A percentile compares a stretch with the other conserved stretches of the same genome.
Conservation (phyloP, 1,140 invertebrate species). For the Leptinotarsa undecemlineata region DNA sequence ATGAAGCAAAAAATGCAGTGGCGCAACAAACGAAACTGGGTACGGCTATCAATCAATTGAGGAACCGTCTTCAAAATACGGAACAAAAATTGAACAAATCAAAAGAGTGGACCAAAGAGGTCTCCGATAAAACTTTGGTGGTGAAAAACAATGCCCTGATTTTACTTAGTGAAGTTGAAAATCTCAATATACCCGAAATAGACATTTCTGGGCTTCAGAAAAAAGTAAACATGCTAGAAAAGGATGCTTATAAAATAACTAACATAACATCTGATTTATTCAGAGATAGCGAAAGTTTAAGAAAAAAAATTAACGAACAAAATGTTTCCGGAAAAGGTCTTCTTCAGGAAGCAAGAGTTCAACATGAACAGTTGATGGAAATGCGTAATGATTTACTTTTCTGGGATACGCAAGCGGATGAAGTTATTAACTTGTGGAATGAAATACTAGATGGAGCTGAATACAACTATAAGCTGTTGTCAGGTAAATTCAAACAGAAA, state of each 20-base stretch:
- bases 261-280: slow-evolving; percentile 56
- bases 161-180: slow-evolving; percentile 75
- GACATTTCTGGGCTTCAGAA: slow-evolving; percentile 71
- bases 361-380: slow-evolving; percentile 67
- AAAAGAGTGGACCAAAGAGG: slow-evolving; percentile 70
- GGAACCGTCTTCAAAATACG: slow-evolving; percentile 61
- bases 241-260: slow-evolving; percentile 54
- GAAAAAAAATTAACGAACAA: slow-evolving; percentile 68
- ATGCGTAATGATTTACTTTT: slow-evolving; percentile 70
- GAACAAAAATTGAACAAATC: slow-evolving; percentile 71
- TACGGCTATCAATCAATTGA: slow-evolving; percentile 55
- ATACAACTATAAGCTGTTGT: slow-evolving; percentile 80
- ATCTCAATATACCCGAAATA: slow-evolving; percentile 73
- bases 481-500: slow-evolving; percentile 61
- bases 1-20: slow-evolving; percentile 75
- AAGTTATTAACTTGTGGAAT: slow-evolving; percentile 82
- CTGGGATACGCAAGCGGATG: slow-evolving; percentile 73
- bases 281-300: slow-evolving; percentile 56
- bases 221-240: slow-evolving; percentile 65
- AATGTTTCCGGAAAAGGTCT: slow-evolving; percentile 58
- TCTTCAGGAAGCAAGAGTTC: slow-evolving; percentile 59
- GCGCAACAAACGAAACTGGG: slow-evolving; percentile 14
- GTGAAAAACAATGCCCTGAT: slow-evolving; percentile 81
- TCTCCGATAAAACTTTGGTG: slow-evolving; percentile 70
- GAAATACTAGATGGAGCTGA: slow-evolving; percentile 85